Evolutionary conservation across 2,888 invertebrate genomes (phyloP), one percentile per base, ranked within the genome.

Genomic region (Nymphalis urticae): DNA sequence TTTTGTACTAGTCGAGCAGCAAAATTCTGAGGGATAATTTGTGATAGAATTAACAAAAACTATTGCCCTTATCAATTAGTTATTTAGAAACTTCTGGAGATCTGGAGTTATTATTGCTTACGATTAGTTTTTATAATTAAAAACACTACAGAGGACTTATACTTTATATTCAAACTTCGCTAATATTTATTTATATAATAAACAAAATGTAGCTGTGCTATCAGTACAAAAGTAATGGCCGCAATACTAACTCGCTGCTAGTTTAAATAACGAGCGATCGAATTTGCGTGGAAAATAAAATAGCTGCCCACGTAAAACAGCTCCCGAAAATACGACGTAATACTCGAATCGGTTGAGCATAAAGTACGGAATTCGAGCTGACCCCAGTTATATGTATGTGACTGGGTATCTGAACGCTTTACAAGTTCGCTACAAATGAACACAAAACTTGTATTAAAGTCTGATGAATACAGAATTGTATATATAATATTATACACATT

Each of bases 331-430:
- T 67, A 67, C 66, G 66, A 58, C 56, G 62, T 58, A 62, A 67
- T 67, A 67, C 62, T 67, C 36, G 62, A 62, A 62, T 67, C 47
- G 66, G 48, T 67, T 62, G 48, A 67, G 42, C 61, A 56, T 67
- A 67, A 67, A 62, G 56, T 67, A 66, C 61, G 60, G 13, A 42
- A 42, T 19, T 36, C 58, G 58, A 17, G 10, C 58, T 58, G 58
- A 42, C 36, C 58, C 13, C 42, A n/a, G 58, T 42, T 58, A 42
- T 58, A 42, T 58, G 58, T 58, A 19, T 58, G 58, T 42, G 42
- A 21, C 58, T 42, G 58, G 36, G 42, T 21, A 42, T 19, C 58
- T 13, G 58, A 56, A 24, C 32, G 54, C 54, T 56, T 56, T 32
- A 32, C 32, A n/a, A 27, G 54, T 56, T 56, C 54, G 32, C 16